phyloP scores from a whole-genome alignment of 92 coral and sea anemone species.

The Pocillopora grandis region DNA sequence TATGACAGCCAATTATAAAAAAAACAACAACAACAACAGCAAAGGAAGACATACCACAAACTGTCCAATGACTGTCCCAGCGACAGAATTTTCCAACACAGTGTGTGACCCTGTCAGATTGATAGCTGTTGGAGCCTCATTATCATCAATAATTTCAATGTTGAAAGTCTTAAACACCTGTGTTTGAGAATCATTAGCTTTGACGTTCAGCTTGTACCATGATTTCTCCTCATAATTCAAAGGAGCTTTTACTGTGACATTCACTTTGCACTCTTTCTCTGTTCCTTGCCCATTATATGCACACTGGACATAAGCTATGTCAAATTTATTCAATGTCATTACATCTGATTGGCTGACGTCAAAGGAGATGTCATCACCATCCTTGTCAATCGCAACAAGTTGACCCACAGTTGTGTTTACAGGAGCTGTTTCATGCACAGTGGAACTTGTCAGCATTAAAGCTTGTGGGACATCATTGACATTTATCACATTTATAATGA shows the following conservation, averaged over 20 bases:
- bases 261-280: conserved; percentile 52
- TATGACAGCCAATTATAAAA: not conserved
- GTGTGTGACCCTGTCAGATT: conserved; percentile 54
- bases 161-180: conserved; percentile 55
- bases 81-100: conserved; percentile 71
- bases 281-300: conserved; percentile 41
- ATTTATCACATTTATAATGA: conserved; percentile 59
- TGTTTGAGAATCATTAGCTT: conserved; percentile 72
- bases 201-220: conserved; percentile 53
- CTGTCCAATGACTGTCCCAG: conserved; percentile 70
- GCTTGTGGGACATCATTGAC: conserved; percentile 75
- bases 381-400: conserved; percentile 78
- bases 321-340: conserved; percentile 58
- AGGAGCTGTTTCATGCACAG: conserved; percentile 66
- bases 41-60: conserved; percentile 62
- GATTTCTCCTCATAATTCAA: conserved; percentile 72
- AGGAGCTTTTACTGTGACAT: conserved; percentile 62
- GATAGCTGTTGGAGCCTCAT: conserved; percentile 77
- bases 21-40: not conserved
- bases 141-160: conserved; percentile 65
- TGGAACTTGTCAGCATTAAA: conserved; percentile 52
- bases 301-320: conserved; percentile 43
- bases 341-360: conserved; percentile 66
- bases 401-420: conserved; percentile 65
- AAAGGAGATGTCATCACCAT: conserved; percentile 72